Evolutionary conservation across 2,888 invertebrate genomes (phyloP).

Genomic region (Leptopilina syphax): DNA sequence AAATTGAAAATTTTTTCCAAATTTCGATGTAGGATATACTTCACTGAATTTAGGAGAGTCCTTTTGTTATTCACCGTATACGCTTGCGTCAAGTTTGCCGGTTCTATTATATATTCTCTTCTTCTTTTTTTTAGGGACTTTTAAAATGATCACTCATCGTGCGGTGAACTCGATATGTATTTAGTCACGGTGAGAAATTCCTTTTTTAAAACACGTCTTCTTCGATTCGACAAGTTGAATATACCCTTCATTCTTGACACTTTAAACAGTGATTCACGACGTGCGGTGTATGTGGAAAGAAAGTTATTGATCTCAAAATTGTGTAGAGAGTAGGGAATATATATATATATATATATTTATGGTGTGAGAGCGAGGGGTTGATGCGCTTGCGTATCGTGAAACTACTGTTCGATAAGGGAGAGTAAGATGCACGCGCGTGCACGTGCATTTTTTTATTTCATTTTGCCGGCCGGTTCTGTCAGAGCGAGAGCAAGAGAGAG

Average conservation of each 20-base stretch:
- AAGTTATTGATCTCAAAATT: conserved; percentile 33
- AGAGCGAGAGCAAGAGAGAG: neutral
- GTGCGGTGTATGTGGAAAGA: conserved; percentile 18
- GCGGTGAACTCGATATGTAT: conserved; percentile 31
- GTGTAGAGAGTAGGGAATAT: neutral
- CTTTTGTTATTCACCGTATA: conserved; percentile 52
- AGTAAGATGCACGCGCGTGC: conserved; percentile 39
- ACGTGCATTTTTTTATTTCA: conserved; percentile 39
- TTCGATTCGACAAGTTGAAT: neutral
- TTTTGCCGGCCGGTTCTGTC: conserved; percentile 34
- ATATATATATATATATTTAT: conserved; percentile 10
- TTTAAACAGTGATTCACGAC: conserved; percentile 9
- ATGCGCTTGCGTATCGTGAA: conserved; percentile 36
- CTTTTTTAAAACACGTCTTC: conserved; percentile 12
- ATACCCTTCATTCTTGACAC: conserved; percentile 30
- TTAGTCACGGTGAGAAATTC: conserved; percentile 26
- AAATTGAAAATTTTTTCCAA: too few species aligned
- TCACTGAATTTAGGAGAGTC: conserved; percentile 50
- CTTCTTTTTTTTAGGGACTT: conserved; percentile 1
- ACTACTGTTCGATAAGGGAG: conserved; percentile 32
- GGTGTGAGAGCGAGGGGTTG: conserved; percentile 33
- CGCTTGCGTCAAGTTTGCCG: conserved; percentile 50
- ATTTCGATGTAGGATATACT: conserved; percentile 34
- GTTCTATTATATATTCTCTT: neutral
- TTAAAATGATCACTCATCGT: conserved; percentile 37